Base-by-base conservation (phyloP, 2,888 invertebrate genomes). In the Hirudinaria manillensis region DNA sequence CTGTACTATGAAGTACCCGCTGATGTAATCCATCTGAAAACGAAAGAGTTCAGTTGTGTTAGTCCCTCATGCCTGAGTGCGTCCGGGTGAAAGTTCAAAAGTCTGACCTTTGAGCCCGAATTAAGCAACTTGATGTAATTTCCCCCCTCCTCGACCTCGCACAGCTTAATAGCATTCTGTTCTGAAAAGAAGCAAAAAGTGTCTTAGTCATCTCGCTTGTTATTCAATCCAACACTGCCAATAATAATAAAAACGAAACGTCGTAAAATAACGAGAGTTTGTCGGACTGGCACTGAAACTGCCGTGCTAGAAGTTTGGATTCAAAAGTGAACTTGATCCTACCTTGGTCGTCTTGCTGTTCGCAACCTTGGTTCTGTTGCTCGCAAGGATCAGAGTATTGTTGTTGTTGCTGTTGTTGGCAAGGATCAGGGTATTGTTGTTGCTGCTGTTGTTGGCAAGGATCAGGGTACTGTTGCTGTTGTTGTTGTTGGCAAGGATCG, bases 1-100 rank as follows among this genome's bases (percentile, higher is more conserved):
- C 32, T 72, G 72, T n/a, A 72, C 72, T 10, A 72, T 32, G 56
- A 72, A 72, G 36, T 72, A 72, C 6, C 72, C 72, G 36, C 72
- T 72, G 2, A 72, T 72, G 36, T 72, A 72, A 29, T 72, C 72
- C 72, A 72, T 72, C 72, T 72, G 32, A 19, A 51, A 27, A 27
- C 21, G 13, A 1, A 38, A 45, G 19, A 16, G 10, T 19, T 34
- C 21, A 27, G 70, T n/a, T n/a, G 27, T n/a, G n/a, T 55, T 55
- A 45, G 56, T 29, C 1, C 16, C 55, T 19, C 19, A 32, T 6
- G 21, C n/a, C n/a, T n/a, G 32, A 19, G 6, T 4, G 19, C 27
- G 13, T 53, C 3, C 3, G 16, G n/a, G 19, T 70, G 16, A 27
- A 45, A 13, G 24, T 70, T 70, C 38, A n/a, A 70, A 45, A n/a